A percentile compares a stretch with the other conserved stretches of the same genome.
Conservation (phyloP, 2,113 vertebrate genomes). For the Trematocara variabile region DNA sequence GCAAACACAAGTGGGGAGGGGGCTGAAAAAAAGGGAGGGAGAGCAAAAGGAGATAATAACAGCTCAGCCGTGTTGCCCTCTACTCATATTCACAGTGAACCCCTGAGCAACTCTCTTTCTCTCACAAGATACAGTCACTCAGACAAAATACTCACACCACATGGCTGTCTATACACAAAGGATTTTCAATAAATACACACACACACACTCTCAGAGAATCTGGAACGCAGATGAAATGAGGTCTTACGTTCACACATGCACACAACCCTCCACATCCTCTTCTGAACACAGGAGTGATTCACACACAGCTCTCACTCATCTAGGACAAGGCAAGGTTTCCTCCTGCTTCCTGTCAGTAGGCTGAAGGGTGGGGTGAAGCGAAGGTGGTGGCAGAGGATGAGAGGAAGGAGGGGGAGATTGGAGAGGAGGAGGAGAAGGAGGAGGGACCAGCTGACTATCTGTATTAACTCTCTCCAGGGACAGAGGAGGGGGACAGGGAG, state of each 20-base stretch:
- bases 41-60: slow-evolving; percentile 34
- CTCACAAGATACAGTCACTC: slow-evolving; percentile 3
- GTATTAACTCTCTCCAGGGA: slow-evolving; percentile 40
- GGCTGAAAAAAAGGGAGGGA: neutral
- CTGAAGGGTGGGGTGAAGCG: slow-evolving; percentile 32
- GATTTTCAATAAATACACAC: neutral
- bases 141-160: slow-evolving; percentile 25
- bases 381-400: neutral
- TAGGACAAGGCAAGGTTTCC: slow-evolving; percentile 53
- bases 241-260: neutral
- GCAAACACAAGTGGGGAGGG: slow-evolving; percentile 48
- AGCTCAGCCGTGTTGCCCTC: slow-evolving; percentile 48
- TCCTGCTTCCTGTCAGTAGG: slow-evolving; percentile 61
- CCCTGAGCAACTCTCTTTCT: slow-evolving; percentile 7
- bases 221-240: neutral
- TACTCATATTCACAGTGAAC: slow-evolving; percentile 34
- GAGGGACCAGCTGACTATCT: slow-evolving; percentile 48
- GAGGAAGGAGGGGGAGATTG: neutral
- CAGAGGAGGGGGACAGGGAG: neutral
- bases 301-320: slow-evolving; percentile 42
- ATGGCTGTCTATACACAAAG: slow-evolving; percentile 14
- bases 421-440: slow-evolving; percentile 4
- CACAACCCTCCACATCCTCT: slow-evolving; percentile 27
- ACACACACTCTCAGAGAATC: neutral
- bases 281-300: neutral